Evolutionary conservation across 2,888 invertebrate species (phyloP), one percentile per base, ranked within the genome.

Genomic region (Zaprionus bogoriensis): DNA sequence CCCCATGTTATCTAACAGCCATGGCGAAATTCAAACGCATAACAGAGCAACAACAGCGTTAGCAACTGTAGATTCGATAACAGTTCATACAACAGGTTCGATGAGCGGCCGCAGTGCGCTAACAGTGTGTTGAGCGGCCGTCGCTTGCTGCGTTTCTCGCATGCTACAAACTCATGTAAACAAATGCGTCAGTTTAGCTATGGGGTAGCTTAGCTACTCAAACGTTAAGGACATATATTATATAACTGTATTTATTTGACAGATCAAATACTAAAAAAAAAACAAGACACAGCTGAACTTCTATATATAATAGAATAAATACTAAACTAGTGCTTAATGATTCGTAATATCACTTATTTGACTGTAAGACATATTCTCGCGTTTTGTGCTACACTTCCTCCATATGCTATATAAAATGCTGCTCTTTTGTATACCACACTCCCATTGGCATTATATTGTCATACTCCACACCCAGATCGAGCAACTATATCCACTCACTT

Each of bases 11-110:
- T 14, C 52, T 54, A 47, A 72, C 57, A 63, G 58, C 20, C 5
- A 3, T 22, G 10, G 10, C 19, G 4, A 14, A 32, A 32, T 39
- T 22, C 19, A 30, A 41, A 38, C 17, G 41, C 30, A 38, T 42
- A 52, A 45, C 54, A 51, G 51, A 23, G 39, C 53, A 25, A 30
- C 58, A 60, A 51, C 64, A 55, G 51, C 9, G 32, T 14, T 36
- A 9, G 3, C 30, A 19, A 12, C 5, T n/a, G 1, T 20, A 28
- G 17, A 48, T 36, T 39, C 47, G 3, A 52, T 62, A 68, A 66
- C 77, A 69, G 60, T 0, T 62, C 67, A 65, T 39, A 72, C 74
- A 74, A 68, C 80, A 80, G 50, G 75, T 64, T 83, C 71, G 79
- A 57, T 12, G 6, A 5, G 28, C 9, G 7, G 25, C 23, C 41